Evolutionary conservation across 1,140 invertebrate species (phyloP), one percentile per base, ranked within the genome.

Genomic region (Listronotus bonariensis): DNA sequence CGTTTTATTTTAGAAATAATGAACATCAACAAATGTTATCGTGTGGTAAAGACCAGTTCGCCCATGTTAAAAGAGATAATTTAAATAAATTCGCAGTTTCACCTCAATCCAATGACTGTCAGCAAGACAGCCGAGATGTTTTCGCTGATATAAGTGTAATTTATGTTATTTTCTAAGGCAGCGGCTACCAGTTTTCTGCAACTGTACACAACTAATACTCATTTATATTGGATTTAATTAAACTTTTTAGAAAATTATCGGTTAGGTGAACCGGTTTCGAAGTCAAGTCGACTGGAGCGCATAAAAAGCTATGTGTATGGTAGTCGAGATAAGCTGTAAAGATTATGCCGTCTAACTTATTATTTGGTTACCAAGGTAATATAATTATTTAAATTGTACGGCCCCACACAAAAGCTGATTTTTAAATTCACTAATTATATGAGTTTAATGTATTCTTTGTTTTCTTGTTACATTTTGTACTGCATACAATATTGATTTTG

Each of bases 181-280:
- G 14, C n/a, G 32, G 51, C 51, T 53, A 53, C 51, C 51, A 53
- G 51, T 53, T 53, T 53, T 53, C 51, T 36, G 51, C 45, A 48
- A 48, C 45, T 48, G 45, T 15, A 45, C 14, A 45, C 49, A 36
- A 52, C 49, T 52, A 52, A 52, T 52, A 52, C 6, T 15, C 49
- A 52, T 36, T 52, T 52, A 52, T 52, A 36, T n/a, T 52, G 6
- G 31, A 41, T 53, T 53, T 53, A 53, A 53, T 53, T 53, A 53
- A 53, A 53, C 51, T 53, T 53, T 53, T 53, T 41, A 34, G 8
- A 53, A 53, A 53, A 53, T 53, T 34, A 53, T 53, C 51, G 17
- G 51, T 53, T 53, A 53, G 51, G 32, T 53, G 51, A 41, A 53
- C 51, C 51, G 51, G 51, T 53, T 53, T 18, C 6, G 10, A 17